phyloP scores from a whole-genome alignment of 2,113 vertebrate genomes.

The Egretta garzetta region DNA sequence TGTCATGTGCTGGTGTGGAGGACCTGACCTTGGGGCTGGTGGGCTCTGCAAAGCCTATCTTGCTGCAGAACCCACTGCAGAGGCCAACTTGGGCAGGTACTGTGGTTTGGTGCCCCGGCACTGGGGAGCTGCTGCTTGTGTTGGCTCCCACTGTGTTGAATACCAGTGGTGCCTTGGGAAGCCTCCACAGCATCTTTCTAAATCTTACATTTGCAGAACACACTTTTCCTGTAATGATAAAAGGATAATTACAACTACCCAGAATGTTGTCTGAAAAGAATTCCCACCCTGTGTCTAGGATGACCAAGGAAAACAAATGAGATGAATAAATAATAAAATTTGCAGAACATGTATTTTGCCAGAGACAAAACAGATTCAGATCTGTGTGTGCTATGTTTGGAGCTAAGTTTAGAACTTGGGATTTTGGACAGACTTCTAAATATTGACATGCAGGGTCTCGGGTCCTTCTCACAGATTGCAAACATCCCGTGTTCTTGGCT shows the following conservation, averaged over 20 bases:
- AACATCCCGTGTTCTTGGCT: not conserved
- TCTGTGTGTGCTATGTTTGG: not conserved
- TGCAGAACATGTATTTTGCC: not conserved
- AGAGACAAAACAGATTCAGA: conserved; percentile 27
- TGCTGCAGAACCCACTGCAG: not conserved
- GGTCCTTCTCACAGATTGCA: conserved; percentile 6
- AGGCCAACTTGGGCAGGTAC: not conserved
- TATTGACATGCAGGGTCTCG: not conserved
- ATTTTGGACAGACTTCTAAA: conserved; percentile 18
- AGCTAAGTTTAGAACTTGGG: not conserved
- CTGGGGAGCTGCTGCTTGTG: not conserved
- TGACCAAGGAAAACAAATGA: conserved; percentile 32
- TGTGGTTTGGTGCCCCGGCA: fast-evolving
- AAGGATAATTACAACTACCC: not conserved
- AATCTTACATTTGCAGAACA: not conserved
- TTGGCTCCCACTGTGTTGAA: not conserved
- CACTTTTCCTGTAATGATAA: not conserved
- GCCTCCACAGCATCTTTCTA: not conserved
- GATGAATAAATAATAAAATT: conserved; percentile 1
- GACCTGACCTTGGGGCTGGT: not conserved
- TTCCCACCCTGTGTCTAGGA: not conserved
- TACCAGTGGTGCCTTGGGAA: not conserved
- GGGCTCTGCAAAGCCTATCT: not conserved
- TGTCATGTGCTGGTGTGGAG: not conserved
- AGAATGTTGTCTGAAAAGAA: not conserved